Conservation (phyloP, 2,113 vertebrate genomes). For the Plecotus auritus region DNA sequence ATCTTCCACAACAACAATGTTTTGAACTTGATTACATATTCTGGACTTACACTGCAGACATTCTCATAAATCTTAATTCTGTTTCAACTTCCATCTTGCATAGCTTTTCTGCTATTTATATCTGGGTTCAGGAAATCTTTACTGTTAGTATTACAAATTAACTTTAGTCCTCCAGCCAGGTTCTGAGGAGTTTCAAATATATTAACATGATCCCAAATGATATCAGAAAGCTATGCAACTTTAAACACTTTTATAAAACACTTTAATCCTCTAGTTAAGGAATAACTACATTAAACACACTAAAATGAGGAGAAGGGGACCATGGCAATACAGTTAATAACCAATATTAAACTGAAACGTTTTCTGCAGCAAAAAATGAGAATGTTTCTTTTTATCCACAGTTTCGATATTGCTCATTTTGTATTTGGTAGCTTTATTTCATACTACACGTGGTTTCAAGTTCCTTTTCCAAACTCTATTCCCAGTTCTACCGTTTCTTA, state of each 20-base stretch:
- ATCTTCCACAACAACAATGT: background rate
- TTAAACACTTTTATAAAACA: constrained; percentile 9
- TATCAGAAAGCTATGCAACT: background rate
- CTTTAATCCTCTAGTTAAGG: background rate
- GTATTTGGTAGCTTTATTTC: background rate
- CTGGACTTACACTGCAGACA: background rate
- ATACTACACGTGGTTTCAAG: background rate
- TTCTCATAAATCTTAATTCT: constrained; percentile 2
- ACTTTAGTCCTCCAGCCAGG: background rate
- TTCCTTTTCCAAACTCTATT: background rate
- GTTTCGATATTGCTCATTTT: background rate
- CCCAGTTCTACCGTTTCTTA: background rate
- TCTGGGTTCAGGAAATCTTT: constrained; percentile 7
- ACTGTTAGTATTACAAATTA: constrained; percentile 19
- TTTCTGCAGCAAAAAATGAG: background rate
- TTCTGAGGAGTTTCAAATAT: constrained; percentile 10
- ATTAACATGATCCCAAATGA: background rate
- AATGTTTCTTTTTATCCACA: background rate
- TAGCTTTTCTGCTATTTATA: background rate
- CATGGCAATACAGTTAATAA: background rate
- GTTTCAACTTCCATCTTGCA: background rate
- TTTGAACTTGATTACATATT: constrained; percentile 6
- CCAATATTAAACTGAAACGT: background rate
- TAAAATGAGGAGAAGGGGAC: background rate
- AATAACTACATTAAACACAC: background rate